Evolutionary conservation across 2,797 vertebrate genomes (phyloP), one percentile per base, ranked within the genome.

Genomic region (Lateolabrax maculatus): DNA sequence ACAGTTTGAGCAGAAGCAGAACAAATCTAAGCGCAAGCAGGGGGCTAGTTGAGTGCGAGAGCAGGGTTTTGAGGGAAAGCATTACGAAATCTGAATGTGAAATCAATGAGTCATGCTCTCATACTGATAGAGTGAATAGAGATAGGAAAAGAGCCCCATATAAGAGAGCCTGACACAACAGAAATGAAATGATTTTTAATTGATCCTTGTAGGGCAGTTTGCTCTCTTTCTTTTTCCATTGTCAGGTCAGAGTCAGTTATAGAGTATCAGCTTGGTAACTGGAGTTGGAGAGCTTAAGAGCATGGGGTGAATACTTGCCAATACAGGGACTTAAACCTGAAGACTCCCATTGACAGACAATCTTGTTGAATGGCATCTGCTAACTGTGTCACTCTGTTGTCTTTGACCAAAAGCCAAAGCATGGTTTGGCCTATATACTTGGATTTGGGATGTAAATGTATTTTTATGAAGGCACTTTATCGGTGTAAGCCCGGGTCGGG

Each of bases 141-240:
- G n/a, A n/a, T n/a, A n/a, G n/a, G n/a, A n/a, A n/a, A n/a, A n/a
- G n/a, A n/a, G n/a, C n/a, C n/a, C n/a, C n/a, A n/a, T n/a, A n/a
- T n/a, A n/a, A n/a, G n/a, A n/a, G 10, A n/a, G 12, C 13, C 3
- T 29, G 15, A 51, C 46, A 31, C 25, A 70, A 7, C 9, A 48
- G 36, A 63, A 69, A 11, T n/a, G 19, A 56, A 73, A 12, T 39
- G 34, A 34, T 74, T 77, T 61, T 52, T n/a, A 67, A 77, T 62
- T 66, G 70, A 36, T 71, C 60, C 43, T 53, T 41, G 16, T 6
- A 21, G 63, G 27, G 19, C 46, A 43, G 2, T 60, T 79, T 23
- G 25, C 31, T 55, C 9, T 19, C 11, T 34, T 71, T 77, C 19
- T 49, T 55, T 57, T 53, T 13, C 25, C 19, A 5, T 46, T 27